Evolutionary conservation across 1,140 invertebrate species (phyloP).

Genomic region (Ceratosolen solmsi): DNA sequence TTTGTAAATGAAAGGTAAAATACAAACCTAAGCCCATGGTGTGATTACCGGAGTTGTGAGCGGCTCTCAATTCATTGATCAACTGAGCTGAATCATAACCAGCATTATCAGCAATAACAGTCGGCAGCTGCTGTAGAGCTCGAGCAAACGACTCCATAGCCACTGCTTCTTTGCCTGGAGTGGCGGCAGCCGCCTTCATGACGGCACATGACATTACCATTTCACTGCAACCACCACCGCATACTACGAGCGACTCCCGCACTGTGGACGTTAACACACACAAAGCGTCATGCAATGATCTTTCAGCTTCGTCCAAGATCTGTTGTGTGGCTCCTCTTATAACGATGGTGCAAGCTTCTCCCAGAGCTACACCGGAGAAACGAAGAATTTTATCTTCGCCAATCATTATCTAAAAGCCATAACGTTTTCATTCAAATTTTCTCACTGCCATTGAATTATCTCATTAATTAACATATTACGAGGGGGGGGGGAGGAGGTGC

Average conservation of each 20-base stretch:
- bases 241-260: constrained; percentile 92
- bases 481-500: too few species aligned
- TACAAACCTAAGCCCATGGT: constrained; percentile 88
- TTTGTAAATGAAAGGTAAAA: neutral
- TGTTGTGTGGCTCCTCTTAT: constrained; percentile 99
- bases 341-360: constrained; percentile 97
- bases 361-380: constrained; percentile 95
- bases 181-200: constrained; percentile 85
- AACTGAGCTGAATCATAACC: constrained; percentile 98
- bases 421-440: constrained; percentile 8
- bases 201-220: constrained; percentile 98
- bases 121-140: constrained; percentile 91
- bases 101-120: constrained; percentile 97
- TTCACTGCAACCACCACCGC: constrained; percentile 95
- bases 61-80: constrained; percentile 90
- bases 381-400: constrained; percentile 97
- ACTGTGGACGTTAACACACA: constrained; percentile 98
- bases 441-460: too few species aligned
- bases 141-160: constrained; percentile 97
- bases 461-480: too few species aligned
- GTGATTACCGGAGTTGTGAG: constrained; percentile 84
- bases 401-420: constrained; percentile 85
- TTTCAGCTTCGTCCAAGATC: constrained; percentile 98
- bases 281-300: constrained; percentile 97
- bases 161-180: constrained; percentile 97